These are phyloP conservation scores for Cochlearius cochlearius DNA, from an alignment of 2,113 vertebrate genomes.

Conservation along the genomic window DNA sequence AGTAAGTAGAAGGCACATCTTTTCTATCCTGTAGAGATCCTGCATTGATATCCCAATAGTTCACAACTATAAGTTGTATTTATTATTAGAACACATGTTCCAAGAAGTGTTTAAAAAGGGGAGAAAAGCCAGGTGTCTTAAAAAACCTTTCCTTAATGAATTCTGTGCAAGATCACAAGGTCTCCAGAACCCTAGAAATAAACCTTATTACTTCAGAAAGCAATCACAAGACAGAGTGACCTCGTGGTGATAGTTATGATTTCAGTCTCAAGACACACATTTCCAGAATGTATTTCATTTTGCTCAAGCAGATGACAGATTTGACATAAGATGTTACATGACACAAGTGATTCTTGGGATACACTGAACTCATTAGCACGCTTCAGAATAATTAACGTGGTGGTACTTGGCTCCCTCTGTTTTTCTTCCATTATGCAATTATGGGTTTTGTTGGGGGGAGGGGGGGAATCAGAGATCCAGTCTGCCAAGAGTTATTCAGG, in stretches of 20 bases:
- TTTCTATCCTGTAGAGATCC: not conserved
- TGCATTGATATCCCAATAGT: not conserved
- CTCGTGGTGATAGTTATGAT: not conserved
- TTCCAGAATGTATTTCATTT: not conserved
- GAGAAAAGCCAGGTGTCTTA: not conserved
- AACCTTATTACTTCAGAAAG: constrained; percentile 9
- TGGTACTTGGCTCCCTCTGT: not conserved
- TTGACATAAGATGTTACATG: not conserved
- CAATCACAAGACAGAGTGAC: not conserved
- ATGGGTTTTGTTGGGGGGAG: not conserved
- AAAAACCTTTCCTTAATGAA: not conserved
- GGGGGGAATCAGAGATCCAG: not conserved
- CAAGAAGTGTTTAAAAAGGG: not conserved
- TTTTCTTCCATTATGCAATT: not conserved
- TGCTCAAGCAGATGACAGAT: not conserved
- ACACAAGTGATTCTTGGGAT: not conserved
- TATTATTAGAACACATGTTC: not conserved
- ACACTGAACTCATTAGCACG: not conserved
- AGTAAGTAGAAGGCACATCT: not conserved
- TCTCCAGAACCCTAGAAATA: not conserved
- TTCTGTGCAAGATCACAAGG: not conserved
- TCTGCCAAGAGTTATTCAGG: not conserved
- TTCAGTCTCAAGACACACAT: not conserved
- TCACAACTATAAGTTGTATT: not conserved
- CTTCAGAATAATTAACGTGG: not conserved